Conservation (phyloP, 2,113 vertebrate species). For the Rhipidura dahli region DNA sequence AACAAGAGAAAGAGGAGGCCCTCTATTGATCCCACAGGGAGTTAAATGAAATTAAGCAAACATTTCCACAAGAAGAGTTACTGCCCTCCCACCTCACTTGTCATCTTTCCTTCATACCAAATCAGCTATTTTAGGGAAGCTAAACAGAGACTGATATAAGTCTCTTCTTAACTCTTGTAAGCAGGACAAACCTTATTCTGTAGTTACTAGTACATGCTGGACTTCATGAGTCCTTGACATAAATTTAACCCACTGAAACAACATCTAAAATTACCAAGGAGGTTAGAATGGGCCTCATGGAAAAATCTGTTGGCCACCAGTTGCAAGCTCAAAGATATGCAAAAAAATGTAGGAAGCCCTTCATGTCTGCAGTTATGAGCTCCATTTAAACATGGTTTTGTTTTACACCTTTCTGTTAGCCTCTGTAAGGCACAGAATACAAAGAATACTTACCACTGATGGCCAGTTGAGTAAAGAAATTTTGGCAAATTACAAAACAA, state of each 20-base stretch:
- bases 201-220: not conserved
- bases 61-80: not conserved
- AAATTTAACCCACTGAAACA: not conserved
- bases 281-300: not conserved
- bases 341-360: not conserved
- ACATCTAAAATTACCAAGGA: not conserved
- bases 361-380: not conserved
- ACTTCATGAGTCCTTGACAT: not conserved
- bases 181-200: not conserved
- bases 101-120: not conserved
- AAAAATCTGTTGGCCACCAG: not conserved
- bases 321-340: not conserved
- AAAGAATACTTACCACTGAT: not conserved
- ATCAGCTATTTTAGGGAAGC: not conserved
- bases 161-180: not conserved
- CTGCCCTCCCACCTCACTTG: not conserved
- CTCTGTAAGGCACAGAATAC: not conserved
- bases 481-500: not conserved
- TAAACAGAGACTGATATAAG: not conserved
- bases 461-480: not conserved
- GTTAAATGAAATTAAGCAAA: not conserved
- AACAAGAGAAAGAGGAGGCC: not conserved
- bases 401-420: not conserved
- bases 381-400: not conserved
- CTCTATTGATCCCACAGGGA: not conserved